A percentile compares a stretch with the other conserved stretches of the same genome.
These are phyloP conservation scores for Apocheima hispidaria DNA, from an alignment of 2,888 invertebrate genomes.

Conservation along the genomic window DNA sequence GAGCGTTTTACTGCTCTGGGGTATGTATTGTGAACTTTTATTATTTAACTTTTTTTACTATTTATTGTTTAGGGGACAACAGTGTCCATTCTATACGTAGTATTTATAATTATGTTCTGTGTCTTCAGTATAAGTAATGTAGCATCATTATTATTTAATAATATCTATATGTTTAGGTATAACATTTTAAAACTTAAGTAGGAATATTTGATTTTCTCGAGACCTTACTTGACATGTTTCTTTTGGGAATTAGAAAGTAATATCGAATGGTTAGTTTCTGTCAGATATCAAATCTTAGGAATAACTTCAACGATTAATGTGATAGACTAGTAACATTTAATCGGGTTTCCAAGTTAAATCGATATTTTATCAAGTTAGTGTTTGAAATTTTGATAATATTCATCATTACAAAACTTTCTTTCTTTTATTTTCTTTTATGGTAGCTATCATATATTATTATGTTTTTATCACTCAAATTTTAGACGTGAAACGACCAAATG, in stretches of 20 bases:
- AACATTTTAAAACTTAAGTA: not conserved
- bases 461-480: too few relatives aligned
- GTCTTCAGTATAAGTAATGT: too few relatives aligned
- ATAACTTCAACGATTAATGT: constrained; percentile 2
- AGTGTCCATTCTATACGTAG: too few relatives aligned
- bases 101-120: too few relatives aligned
- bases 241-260: not conserved
- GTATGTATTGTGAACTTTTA: too few relatives aligned
- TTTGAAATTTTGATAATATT: not conserved
- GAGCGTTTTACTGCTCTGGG: too few relatives aligned
- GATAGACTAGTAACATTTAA: constrained; percentile 4
- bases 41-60: too few relatives aligned
- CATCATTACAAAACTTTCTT: not conserved
- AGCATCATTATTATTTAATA: too few relatives aligned
- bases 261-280: not conserved
- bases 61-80: too few relatives aligned
- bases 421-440: too few relatives aligned
- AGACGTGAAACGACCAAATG: not conserved
- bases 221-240: not conserved
- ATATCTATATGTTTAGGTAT: not conserved
- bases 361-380: constrained; percentile 6
- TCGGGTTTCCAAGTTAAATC: not conserved
- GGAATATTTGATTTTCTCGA: not conserved
- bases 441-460: too few relatives aligned
- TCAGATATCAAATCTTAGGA: constrained; percentile 5